These are phyloP conservation scores for Tachuris rubrigastra DNA, from an alignment of 2,113 vertebrate species.

Conservation along the genomic window DNA sequence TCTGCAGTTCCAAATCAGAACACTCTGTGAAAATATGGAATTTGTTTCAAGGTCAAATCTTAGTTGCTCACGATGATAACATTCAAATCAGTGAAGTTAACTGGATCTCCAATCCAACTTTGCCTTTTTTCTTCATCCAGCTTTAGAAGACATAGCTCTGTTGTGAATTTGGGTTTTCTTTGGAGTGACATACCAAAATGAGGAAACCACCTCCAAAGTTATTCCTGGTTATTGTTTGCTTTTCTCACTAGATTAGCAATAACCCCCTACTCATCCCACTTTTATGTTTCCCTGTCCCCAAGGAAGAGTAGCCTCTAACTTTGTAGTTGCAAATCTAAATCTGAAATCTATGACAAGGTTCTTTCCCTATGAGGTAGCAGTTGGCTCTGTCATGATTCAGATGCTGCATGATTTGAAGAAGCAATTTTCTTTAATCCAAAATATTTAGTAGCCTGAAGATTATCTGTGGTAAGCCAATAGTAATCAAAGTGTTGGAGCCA, in stretches of 20 bases:
- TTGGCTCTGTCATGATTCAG: neutral
- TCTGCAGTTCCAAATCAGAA: neutral
- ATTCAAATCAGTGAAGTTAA: neutral
- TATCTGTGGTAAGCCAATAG: neutral
- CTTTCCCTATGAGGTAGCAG: neutral
- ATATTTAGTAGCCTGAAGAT: neutral
- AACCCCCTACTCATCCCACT: neutral
- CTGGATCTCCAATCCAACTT: neutral
- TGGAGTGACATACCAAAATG: neutral
- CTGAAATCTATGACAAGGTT: neutral
- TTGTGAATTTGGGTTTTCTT: neutral
- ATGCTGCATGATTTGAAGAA: neutral
- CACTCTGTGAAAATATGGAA: neutral
- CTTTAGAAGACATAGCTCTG: neutral
- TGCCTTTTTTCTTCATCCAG: neutral
- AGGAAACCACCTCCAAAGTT: neutral
- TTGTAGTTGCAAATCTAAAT: neutral
- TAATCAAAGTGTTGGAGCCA: neutral
- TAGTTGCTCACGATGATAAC: neutral
- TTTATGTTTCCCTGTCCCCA: neutral
- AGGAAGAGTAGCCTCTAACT: neutral
- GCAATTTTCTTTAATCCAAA: neutral
- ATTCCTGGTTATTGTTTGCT: neutral
- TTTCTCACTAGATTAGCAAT: neutral
- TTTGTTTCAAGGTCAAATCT: neutral